Evolutionary conservation across 2,888 invertebrate species (phyloP).

Genomic region (Silvanus unidentatus): DNA sequence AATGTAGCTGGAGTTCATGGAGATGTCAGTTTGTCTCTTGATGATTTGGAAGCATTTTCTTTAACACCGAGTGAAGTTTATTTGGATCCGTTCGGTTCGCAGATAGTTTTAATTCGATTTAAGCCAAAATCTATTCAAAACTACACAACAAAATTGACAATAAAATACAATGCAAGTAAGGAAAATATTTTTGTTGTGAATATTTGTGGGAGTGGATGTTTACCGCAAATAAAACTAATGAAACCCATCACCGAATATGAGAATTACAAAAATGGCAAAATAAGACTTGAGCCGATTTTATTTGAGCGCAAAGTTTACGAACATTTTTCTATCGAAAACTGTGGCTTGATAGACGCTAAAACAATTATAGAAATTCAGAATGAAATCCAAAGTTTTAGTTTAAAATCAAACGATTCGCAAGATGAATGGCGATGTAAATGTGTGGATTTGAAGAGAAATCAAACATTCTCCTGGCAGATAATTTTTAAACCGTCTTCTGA

Average conservation of each 20-base stretch:
- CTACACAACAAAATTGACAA: not conserved
- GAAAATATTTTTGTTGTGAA: conserved; percentile 27
- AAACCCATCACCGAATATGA: conserved; percentile 30
- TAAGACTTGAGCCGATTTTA: conserved; percentile 40
- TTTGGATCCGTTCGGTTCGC: conserved; percentile 40
- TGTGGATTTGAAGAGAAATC: no score
- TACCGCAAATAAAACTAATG: conserved; percentile 44
- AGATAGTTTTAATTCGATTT: conserved; percentile 40
- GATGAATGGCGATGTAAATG: no score
- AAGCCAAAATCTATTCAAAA: conserved; percentile 38
- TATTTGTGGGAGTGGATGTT: conserved; percentile 43
- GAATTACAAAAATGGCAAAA: conserved; percentile 21
- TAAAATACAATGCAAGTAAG: conserved; percentile 9
- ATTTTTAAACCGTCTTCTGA: conserved; percentile 36
- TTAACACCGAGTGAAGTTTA: conserved; percentile 33
- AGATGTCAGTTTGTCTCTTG: conserved; percentile 24
- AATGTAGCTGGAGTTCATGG: conserved; percentile 44
- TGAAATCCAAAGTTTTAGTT: conserved; percentile 19
- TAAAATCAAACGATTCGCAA: no score
- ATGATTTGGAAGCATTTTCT: conserved; percentile 33
- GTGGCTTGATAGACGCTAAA: conserved; percentile 40
- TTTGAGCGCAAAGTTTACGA: conserved; percentile 26
- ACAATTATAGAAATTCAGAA: conserved; percentile 41
- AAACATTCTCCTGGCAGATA: conserved; percentile 27
- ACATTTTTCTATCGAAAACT: conserved; percentile 40